Percentiles rank a stretch among this genome's conserved stretches.
Evolutionary conservation across 2,113 vertebrate species (phyloP).

Genomic region (Epinephelus moara): DNA sequence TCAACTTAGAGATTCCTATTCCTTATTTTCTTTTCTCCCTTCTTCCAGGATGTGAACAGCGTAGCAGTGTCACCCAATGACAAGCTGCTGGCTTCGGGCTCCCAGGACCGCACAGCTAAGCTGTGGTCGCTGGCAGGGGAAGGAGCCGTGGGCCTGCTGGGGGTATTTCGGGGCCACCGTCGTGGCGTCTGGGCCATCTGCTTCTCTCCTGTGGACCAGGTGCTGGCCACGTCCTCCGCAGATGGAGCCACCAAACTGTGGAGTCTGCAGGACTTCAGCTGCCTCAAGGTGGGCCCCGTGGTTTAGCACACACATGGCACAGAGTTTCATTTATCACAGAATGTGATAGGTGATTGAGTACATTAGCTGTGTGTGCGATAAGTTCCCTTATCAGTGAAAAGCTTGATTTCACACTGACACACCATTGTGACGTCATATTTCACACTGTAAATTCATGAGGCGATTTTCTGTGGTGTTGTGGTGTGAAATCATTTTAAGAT

Average conservation of each 20-base stretch:
- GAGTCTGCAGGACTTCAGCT: constrained; percentile 94
- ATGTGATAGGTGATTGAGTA: neutral
- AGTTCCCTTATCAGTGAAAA: no score
- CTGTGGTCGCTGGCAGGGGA: constrained; percentile 88
- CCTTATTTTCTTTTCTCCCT: neutral
- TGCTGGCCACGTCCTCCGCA: constrained; percentile 92
- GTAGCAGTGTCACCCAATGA: constrained; percentile 94
- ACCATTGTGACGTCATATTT: neutral
- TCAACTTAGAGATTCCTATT: no score
- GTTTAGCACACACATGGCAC: no score
- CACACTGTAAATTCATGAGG: neutral
- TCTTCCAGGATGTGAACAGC: constrained; percentile 92
- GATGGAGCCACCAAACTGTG: constrained; percentile 94
- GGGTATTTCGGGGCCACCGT: constrained; percentile 91
- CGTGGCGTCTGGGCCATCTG: constrained; percentile 94
- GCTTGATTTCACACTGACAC: no score
- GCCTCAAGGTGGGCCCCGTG: constrained; percentile 88
- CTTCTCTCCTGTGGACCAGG: constrained; percentile 95
- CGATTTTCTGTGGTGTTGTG: no score
- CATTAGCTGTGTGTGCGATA: no score
- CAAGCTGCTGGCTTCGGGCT: constrained; percentile 94
- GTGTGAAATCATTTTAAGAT: no score
- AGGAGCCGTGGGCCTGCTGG: constrained; percentile 84
- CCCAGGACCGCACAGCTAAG: constrained; percentile 94
- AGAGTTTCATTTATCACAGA: neutral